A percentile compares a stretch with the other conserved stretches of the same genome.
These are phyloP conservation scores for Platichthys flesus DNA, from an alignment of 2,113 vertebrate species.

Conservation along the genomic window DNA sequence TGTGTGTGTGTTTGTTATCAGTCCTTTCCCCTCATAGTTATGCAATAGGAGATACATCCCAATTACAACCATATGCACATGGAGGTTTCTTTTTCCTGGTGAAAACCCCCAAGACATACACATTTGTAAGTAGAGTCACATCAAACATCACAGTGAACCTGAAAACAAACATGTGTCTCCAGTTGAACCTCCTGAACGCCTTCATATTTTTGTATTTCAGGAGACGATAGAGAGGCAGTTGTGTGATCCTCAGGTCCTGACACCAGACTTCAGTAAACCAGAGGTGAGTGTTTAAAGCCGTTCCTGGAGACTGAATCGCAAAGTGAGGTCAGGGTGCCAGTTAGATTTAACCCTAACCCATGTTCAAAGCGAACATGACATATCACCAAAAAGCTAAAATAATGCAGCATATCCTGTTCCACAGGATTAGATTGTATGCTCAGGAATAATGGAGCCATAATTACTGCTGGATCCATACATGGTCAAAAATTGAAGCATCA, in stretches of 20 bases:
- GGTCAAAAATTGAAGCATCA: too few relatives aligned
- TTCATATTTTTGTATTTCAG: slow-evolving; percentile 72
- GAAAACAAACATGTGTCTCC: neutral
- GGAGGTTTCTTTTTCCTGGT: slow-evolving; percentile 93
- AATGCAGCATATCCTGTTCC: too few relatives aligned
- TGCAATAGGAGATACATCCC: slow-evolving; percentile 90
- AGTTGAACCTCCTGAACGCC: neutral
- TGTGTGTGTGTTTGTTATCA: slow-evolving; percentile 68
- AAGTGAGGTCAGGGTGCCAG: neutral
- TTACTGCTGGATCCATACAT: too few relatives aligned
- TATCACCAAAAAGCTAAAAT: too few relatives aligned
- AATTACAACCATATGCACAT: slow-evolving; percentile 89
- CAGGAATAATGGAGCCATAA: too few relatives aligned
- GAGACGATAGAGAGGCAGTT: slow-evolving; percentile 90
- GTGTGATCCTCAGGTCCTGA: slow-evolving; percentile 87
- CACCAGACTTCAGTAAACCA: slow-evolving; percentile 94
- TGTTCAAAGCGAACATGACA: too few relatives aligned
- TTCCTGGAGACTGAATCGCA: neutral
- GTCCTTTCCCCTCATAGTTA: slow-evolving; percentile 94
- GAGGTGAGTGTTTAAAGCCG: slow-evolving; percentile 84
- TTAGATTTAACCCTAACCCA: too few relatives aligned
- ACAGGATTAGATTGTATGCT: too few relatives aligned
- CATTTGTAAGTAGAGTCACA: slow-evolving; percentile 88
- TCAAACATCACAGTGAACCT: neutral
- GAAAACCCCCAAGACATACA: slow-evolving; percentile 89